These are phyloP conservation scores for Phoeniculus purpureus DNA, from an alignment of 2,797 vertebrate genomes.

Conservation along the genomic window DNA sequence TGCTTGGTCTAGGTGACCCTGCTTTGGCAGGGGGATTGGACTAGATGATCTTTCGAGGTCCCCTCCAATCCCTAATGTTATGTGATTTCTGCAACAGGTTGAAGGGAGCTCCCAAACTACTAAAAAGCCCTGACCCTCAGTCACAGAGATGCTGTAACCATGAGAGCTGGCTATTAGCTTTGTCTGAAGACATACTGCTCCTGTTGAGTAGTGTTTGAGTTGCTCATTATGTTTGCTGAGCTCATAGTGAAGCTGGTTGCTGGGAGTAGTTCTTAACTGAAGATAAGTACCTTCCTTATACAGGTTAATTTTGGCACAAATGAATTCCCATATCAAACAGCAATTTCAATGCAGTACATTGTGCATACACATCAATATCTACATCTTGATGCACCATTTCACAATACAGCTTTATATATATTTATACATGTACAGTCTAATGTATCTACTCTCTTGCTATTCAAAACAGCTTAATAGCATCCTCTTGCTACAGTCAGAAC, in stretches of 20 bases:
- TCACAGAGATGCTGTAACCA: neutral
- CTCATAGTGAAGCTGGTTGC: neutral
- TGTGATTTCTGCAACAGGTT: neutral
- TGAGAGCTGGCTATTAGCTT: neutral
- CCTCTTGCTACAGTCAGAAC: neutral
- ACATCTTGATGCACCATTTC: rapidly evolving
- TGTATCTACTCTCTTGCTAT: neutral
- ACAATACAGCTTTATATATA: neutral
- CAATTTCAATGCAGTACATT: neutral
- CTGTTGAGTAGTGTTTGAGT: neutral
- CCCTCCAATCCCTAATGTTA: too few species aligned
- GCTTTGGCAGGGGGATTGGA: too few species aligned
- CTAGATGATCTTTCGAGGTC: too few species aligned
- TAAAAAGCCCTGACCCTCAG: rapidly evolving
- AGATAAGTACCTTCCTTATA: neutral
- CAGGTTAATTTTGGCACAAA: neutral
- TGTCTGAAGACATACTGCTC: neutral
- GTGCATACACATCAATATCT: neutral
- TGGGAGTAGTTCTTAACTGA: neutral
- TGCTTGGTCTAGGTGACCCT: too few species aligned
- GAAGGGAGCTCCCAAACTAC: neutral
- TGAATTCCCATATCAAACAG: rapidly evolving
- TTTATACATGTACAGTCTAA: neutral
- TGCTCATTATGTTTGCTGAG: neutral
- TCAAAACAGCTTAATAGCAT: neutral